Conservation (phyloP, 2,113 vertebrate species). For the Sinocyclocheilus rhinocerous region DNA sequence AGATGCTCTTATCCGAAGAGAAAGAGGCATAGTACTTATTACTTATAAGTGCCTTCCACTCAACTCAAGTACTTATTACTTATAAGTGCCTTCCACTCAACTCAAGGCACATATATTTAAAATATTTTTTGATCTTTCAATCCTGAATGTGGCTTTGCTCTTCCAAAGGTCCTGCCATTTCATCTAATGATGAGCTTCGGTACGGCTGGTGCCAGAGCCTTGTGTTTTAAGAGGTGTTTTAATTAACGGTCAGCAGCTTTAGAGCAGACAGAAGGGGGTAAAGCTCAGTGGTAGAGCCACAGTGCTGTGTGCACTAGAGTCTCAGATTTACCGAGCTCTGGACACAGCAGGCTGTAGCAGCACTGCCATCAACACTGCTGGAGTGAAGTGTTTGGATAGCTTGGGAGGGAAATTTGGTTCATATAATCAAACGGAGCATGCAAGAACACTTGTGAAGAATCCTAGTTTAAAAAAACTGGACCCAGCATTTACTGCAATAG, state of each 20-base stretch:
- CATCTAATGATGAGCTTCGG: neutral
- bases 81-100: too few species aligned
- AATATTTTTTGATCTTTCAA: too few species aligned
- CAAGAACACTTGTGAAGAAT: neutral
- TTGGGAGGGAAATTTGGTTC: neutral
- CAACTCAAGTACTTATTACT: too few species aligned
- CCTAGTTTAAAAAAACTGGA: neutral
- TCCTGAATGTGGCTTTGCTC: neutral
- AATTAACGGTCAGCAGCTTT: constrained; percentile 11
- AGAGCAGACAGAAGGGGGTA: neutral
- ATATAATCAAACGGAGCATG: neutral
- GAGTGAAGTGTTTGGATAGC: neutral
- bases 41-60: too few species aligned
- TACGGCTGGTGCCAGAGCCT: neutral
- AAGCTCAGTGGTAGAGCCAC: neutral
- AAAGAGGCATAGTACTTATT: too few species aligned
- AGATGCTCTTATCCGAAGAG: too few species aligned
- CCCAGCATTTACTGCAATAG: neutral
- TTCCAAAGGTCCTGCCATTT: neutral
- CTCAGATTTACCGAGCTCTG: neutral
- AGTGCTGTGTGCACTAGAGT: neutral
- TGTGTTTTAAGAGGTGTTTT: neutral
- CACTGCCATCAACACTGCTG: neutral
- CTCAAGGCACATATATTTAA: too few species aligned
- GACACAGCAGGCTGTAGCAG: neutral